Evolutionary conservation across 2,797 vertebrate species (phyloP), one percentile per base, ranked within the genome.

Genomic region (Trichosurus vulpecula): DNA sequence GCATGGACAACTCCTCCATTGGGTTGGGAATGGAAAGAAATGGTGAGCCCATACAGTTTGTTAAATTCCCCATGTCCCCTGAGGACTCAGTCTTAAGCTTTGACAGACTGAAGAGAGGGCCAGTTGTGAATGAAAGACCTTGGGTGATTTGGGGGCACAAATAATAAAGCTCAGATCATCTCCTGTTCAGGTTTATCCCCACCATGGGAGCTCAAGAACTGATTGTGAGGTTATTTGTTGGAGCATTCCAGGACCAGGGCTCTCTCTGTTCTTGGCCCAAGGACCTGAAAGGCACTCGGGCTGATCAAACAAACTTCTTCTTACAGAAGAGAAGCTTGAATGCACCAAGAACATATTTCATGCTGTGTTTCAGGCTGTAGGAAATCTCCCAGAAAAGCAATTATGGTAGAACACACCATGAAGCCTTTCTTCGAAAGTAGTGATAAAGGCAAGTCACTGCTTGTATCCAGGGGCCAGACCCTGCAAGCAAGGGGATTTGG

Each of bases 261-360:
- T n/a, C 74, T 87, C 74, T 81, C 19, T 41, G 66, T 41, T 81
- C 66, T 47, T 81, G 66, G 66, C n/a, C 66, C 31, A 31, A 35
- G 90, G n/a, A 52, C 35, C 47, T 66, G 4, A 61, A 35, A 95
- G 90, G 93, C 74, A 90, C 12, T 47, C 13, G 6, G 35, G 56
- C 92, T 96, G n/a, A 89, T 91, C 35, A n/a, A 31, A 56, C 66
- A 30, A 54, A 47, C 58, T 96, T 47, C 53, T 66, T 93, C 90
- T 90, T 58, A 52, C 57, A 41, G 90, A 92, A 52, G 74, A 57
- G 52, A 57, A 52, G 92, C 57, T 81, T 61, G 54, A 74, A 54
- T 91, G 47, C 35, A 96, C 74, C 74, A 57, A 95, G 19, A 58
- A 90, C n/a, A 66, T 92, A 31, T 92, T 96, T 91, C n/a, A 13